Percentiles rank a stretch among this genome's conserved stretches.
These are phyloP conservation scores for Oxyura jamaicensis DNA, from an alignment of 2,113 vertebrate genomes.

Conservation along the genomic window DNA sequence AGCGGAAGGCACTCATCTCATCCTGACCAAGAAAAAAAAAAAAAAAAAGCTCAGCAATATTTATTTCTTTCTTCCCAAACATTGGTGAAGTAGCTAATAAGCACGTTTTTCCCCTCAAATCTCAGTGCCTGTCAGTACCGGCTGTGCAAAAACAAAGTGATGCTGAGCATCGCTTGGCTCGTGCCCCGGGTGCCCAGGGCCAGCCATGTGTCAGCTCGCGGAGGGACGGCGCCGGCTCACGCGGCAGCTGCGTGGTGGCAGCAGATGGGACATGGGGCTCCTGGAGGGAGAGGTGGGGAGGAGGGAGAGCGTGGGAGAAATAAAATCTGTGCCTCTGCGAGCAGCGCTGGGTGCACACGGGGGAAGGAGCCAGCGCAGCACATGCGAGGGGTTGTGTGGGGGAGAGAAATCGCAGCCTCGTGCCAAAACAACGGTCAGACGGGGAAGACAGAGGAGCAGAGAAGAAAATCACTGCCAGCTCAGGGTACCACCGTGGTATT, in stretches of 20 bases:
- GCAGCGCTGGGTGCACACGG: rapidly evolving
- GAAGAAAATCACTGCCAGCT: not conserved
- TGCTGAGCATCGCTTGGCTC: not conserved
- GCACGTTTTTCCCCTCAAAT: not conserved
- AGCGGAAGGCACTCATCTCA: not conserved
- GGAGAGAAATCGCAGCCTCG: rapidly evolving
- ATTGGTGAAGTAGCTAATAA: not conserved
- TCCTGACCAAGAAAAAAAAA: not conserved
- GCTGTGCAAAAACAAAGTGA: not conserved
- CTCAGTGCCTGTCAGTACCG: rapidly evolving
- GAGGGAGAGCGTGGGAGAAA: not conserved
- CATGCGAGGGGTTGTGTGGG: not conserved
- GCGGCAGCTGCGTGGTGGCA: not conserved
- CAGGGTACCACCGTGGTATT: rapidly evolving
- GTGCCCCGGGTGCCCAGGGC: rapidly evolving
- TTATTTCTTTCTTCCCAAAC: not conserved
- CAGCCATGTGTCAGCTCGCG: rapidly evolving
- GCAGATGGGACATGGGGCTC: not conserved
- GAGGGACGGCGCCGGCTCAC: not conserved
- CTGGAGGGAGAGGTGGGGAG: not conserved
- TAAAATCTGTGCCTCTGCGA: not conserved
- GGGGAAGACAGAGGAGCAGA: not conserved
- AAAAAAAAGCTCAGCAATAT: not conserved
- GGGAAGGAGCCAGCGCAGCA: rapidly evolving
- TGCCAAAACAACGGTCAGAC: not conserved